A percentile compares a stretch with the other conserved stretches of the same genome.
Evolutionary conservation across 1,140 invertebrate species (phyloP).

Genomic region (Metaphire vulgaris): DNA sequence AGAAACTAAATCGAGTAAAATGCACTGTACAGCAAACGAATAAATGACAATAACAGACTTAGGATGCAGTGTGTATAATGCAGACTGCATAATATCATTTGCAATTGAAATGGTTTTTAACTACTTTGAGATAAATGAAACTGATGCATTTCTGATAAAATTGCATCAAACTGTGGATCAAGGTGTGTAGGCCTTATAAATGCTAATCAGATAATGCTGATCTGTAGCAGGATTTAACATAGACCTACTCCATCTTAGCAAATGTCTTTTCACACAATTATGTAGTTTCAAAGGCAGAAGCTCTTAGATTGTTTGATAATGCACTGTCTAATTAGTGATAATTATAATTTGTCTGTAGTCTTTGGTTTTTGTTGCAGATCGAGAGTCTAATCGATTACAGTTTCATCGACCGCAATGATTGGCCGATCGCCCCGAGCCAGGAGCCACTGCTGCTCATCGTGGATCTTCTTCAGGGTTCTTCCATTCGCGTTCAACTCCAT

Average conservation of each 20-base stretch:
- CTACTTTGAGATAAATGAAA: too few species aligned
- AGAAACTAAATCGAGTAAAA: too few species aligned
- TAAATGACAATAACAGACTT: too few species aligned
- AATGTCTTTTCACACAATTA: background rate
- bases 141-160: too few species aligned
- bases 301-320: background rate
- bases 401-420: conserved; percentile 47
- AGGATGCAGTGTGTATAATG: too few species aligned
- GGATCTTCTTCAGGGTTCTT: conserved; percentile 41
- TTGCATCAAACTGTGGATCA: too few species aligned
- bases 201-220: too few species aligned
- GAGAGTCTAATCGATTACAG: conserved; percentile 32
- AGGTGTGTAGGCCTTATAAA: too few species aligned
- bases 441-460: conserved; percentile 40
- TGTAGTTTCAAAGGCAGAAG: background rate
- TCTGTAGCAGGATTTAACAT: background rate
- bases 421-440: conserved; percentile 46
- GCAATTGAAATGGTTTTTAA: too few species aligned
- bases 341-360: conserved; percentile 24
- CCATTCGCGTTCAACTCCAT: conserved; percentile 26
- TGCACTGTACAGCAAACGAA: too few species aligned
- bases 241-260: background rate
- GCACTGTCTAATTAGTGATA: background rate
- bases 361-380: conserved; percentile 31
- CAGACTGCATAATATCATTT: too few species aligned